Evolutionary conservation across 2,888 invertebrate genomes (phyloP).

Genomic region (Pogonocherus hispidulus): DNA sequence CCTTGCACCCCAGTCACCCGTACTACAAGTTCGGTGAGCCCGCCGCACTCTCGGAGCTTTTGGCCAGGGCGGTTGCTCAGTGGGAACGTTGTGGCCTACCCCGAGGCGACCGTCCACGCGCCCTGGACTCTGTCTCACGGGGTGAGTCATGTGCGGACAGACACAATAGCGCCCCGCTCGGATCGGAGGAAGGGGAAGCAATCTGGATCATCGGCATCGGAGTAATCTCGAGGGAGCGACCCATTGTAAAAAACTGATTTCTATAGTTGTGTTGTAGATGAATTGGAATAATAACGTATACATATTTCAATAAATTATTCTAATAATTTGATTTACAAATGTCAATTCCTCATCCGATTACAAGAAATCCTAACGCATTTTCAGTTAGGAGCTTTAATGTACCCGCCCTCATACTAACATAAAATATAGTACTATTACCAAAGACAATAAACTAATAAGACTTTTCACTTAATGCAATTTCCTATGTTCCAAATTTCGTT

Average conservation of each 20-base stretch:
- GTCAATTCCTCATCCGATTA: no score
- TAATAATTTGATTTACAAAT: no score
- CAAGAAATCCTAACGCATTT: no score
- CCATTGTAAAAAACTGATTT: slow-evolving; percentile 53
- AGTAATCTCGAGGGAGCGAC: slow-evolving; percentile 43
- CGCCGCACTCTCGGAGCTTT: slow-evolving; percentile 49
- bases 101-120: slow-evolving; percentile 63
- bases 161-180: slow-evolving; percentile 33
- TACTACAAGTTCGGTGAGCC: slow-evolving; percentile 37
- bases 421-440: no score
- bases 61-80: slow-evolving; percentile 69
- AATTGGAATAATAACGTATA: not conserved
- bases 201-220: slow-evolving; percentile 38
- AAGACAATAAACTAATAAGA: no score
- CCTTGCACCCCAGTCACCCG: slow-evolving; percentile 25
- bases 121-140: slow-evolving; percentile 49
- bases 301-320: no score
- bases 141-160: slow-evolving; percentile 45
- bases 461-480: no score
- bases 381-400: no score
- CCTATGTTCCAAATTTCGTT: no score
- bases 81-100: slow-evolving; percentile 68
- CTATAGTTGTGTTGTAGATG: not conserved
- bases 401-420: no score
- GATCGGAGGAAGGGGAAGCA: slow-evolving; percentile 32